Evolutionary conservation across 2,888 invertebrate genomes (phyloP).

Genomic region (Catocala sponsa): DNA sequence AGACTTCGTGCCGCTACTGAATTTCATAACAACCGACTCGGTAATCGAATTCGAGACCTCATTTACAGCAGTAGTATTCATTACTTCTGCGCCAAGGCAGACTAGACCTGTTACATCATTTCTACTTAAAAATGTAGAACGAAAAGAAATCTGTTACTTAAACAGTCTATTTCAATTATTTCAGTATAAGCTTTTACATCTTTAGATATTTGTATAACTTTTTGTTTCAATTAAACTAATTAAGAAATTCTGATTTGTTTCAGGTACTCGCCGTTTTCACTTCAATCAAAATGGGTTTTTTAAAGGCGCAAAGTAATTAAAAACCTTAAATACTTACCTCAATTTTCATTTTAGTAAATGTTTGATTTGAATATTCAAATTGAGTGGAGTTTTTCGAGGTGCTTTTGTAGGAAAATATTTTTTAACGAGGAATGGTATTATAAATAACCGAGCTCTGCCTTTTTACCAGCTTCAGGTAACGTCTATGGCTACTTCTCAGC

Average conservation of each 20-base stretch:
- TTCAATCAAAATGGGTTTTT: constrained; percentile 30
- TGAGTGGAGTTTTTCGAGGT: not conserved
- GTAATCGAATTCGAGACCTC: no score
- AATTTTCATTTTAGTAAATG: constrained; percentile 12
- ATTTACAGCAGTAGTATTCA: no score
- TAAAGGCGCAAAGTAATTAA: constrained; percentile 34
- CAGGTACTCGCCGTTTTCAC: constrained; percentile 40
- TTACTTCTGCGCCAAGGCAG: no score
- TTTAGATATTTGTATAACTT: constrained; percentile 30
- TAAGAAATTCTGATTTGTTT: constrained; percentile 48
- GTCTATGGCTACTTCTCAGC: no score
- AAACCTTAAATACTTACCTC: constrained; percentile 20
- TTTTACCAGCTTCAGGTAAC: no score
- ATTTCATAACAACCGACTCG: no score
- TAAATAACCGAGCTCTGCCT: no score
- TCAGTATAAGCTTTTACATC: constrained; percentile 9
- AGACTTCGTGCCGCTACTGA: no score
- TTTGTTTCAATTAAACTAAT: constrained; percentile 41
- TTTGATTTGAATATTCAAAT: constrained; percentile 10
- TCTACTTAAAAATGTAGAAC: not conserved
- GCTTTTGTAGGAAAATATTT: not conserved
- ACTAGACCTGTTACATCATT: no score
- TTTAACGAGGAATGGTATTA: not conserved
- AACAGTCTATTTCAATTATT: not conserved
- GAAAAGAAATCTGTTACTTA: not conserved